A percentile compares a stretch with the other conserved stretches of the same genome.
Evolutionary conservation across 2,888 invertebrate genomes (phyloP).

Genomic region (Orchesellides sinensis): DNA sequence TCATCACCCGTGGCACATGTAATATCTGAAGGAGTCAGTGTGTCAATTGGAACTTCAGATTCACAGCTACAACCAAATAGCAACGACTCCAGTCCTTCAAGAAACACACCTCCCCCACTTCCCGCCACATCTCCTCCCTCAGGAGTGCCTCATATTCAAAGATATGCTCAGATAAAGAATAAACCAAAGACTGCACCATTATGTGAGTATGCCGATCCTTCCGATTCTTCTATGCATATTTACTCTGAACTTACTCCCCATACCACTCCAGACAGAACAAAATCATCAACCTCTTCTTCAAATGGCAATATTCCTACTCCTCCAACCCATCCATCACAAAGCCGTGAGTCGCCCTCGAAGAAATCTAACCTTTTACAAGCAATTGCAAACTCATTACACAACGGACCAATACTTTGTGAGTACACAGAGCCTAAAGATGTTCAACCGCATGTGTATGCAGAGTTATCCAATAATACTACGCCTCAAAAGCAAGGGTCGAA

Average conservation of each 20-base stretch:
- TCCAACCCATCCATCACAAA: slow-evolving; percentile 24
- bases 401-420: slow-evolving; percentile 71
- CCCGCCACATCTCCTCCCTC: slow-evolving; percentile 51
- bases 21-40: slow-evolving; percentile 48
- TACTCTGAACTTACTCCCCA: slow-evolving; percentile 72
- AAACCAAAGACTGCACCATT: slow-evolving; percentile 74
- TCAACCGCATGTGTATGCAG: slow-evolving; percentile 74
- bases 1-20: slow-evolving; percentile 57
- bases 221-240: slow-evolving; percentile 72
- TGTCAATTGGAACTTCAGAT: slow-evolving; percentile 52
- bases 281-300: slow-evolving; percentile 16
- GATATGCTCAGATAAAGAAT: slow-evolving; percentile 62
- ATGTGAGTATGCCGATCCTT: slow-evolving; percentile 79
- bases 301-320: slow-evolving; percentile 29
- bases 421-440: slow-evolving; percentile 75
- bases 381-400: background rate
- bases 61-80: slow-evolving; percentile 12
- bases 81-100: slow-evolving; percentile 48
- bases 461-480: slow-evolving; percentile 55
- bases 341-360: slow-evolving; percentile 18
- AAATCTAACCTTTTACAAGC: no score
- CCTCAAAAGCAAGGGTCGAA: slow-evolving; percentile 20
- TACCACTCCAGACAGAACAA: slow-evolving; percentile 33
- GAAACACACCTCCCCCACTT: slow-evolving; percentile 50
- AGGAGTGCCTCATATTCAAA: slow-evolving; percentile 42